phyloP scores from a whole-genome alignment of 2,797 vertebrate species.

The Pitangus sulphuratus region DNA sequence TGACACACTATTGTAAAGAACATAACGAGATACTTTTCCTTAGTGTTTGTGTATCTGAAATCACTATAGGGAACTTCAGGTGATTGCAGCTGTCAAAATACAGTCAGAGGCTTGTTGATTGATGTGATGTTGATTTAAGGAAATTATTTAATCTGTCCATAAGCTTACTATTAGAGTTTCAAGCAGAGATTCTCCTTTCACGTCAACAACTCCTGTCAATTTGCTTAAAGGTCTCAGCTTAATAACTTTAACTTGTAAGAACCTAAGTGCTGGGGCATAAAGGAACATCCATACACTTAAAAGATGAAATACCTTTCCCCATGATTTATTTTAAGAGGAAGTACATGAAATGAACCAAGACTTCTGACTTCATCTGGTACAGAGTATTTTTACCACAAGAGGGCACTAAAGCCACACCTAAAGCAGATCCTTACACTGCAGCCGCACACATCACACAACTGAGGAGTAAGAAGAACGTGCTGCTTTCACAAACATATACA shows the following conservation, averaged over 20 bases:
- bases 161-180: not conserved
- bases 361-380: not conserved
- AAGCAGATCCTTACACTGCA: not conserved
- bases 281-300: not conserved
- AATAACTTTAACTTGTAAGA: not conserved
- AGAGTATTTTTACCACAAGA: conserved; percentile 23
- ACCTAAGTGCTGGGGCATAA: not conserved
- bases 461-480: not conserved
- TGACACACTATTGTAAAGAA: not conserved
- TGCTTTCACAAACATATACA: not conserved
- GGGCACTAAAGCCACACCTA: conserved; percentile 40
- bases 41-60: not conserved
- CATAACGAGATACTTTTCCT: not conserved
- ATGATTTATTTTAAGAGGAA: not conserved
- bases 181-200: not conserved
- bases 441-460: not conserved
- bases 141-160: not conserved
- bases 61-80: fast-evolving
- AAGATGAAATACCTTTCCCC: not conserved
- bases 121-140: not conserved
- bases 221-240: not conserved
- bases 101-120: not conserved
- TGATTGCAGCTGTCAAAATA: not conserved
- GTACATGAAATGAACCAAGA: not conserved
- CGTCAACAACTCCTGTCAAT: not conserved